A percentile compares a stretch with the other conserved stretches of the same genome.
Conservation (phyloP, 2,113 vertebrate genomes). For the Marcusenius ussheri region DNA sequence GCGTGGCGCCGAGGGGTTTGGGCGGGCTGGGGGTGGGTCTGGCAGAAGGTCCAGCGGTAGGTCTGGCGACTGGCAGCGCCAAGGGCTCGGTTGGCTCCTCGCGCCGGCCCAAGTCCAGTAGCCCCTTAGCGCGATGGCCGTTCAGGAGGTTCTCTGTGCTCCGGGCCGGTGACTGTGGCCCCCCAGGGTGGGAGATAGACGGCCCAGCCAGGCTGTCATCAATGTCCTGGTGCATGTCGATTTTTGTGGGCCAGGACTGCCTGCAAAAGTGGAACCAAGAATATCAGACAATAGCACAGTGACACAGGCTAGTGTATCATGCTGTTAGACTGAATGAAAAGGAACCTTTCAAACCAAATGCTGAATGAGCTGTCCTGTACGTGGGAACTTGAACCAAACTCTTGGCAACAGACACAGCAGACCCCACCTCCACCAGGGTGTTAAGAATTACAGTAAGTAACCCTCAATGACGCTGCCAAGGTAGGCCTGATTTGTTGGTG, state of each 20-base stretch:
- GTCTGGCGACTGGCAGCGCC: neutral
- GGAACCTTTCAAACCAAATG: neutral
- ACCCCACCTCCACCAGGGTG: neutral
- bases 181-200: slow-evolving; percentile 75
- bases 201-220: slow-evolving; percentile 87
- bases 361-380: neutral
- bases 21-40: slow-evolving; percentile 28
- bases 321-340: neutral
- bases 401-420: neutral
- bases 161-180: slow-evolving; percentile 81
- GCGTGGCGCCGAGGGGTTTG: slow-evolving; percentile 44
- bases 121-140: slow-evolving; percentile 77
- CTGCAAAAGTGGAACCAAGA: slow-evolving; percentile 47
- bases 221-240: slow-evolving; percentile 91
- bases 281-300: neutral
- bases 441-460: neutral
- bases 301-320: neutral
- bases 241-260: slow-evolving; percentile 93
- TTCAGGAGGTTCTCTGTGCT: slow-evolving; percentile 80
- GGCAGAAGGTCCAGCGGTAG: slow-evolving; percentile 15
- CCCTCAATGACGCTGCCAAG: neutral
- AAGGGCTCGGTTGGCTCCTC: slow-evolving; percentile 66
- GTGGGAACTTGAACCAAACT: neutral
- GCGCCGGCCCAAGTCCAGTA: slow-evolving; percentile 69
- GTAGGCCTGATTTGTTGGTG: neutral